Evolutionary conservation across 2,797 vertebrate species (phyloP).

Genomic region (Valencia hispanica): DNA sequence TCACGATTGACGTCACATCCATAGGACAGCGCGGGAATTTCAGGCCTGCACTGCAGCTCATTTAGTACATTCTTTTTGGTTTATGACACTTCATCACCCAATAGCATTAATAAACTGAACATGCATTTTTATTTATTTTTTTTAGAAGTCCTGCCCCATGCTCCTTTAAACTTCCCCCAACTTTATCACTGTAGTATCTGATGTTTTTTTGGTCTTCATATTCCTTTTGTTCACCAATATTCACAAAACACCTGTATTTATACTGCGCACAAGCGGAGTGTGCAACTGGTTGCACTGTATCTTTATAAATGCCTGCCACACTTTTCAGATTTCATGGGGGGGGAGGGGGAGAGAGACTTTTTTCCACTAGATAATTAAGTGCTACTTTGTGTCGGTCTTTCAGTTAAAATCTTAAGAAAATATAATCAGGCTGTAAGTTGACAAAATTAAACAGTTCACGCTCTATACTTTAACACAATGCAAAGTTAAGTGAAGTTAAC

Average conservation of each 20-base stretch:
- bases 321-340: neutral
- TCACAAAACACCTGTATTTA: neutral
- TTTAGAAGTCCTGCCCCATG: too few species aligned
- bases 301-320: neutral
- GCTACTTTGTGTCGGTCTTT: neutral
- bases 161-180: neutral
- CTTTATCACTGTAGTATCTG: neutral
- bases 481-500: neutral
- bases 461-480: neutral
- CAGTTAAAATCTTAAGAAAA: neutral
- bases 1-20: too few species aligned
- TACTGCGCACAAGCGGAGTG: neutral
- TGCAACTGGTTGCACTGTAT: neutral
- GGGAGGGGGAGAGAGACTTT: too few species aligned
- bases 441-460: neutral
- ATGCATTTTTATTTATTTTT: too few species aligned
- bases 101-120: too few species aligned
- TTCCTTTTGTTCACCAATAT: neutral
- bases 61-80: too few species aligned
- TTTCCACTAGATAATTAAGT: too few species aligned
- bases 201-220: neutral
- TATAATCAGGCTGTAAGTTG: neutral
- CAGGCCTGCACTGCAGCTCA: too few species aligned
- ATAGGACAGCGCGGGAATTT: too few species aligned
- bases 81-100: too few species aligned